phyloP scores from a whole-genome alignment of 2,888 invertebrate species.

The Ochropleura plecta region DNA sequence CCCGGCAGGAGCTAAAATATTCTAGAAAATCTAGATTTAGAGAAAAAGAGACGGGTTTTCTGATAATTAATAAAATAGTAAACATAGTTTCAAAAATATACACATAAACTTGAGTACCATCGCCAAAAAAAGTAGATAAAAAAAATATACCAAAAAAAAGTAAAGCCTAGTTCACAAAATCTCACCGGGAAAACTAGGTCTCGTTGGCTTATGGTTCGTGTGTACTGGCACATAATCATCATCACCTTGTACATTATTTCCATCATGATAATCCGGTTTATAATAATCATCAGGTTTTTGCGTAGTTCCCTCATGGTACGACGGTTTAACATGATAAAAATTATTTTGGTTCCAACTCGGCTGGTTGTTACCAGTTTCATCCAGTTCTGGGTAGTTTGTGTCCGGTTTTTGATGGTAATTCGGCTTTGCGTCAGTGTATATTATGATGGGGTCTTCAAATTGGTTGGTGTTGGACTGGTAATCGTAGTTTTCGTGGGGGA shows the following conservation, averaged over 20 bases:
- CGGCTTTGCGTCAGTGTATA: slow-evolving; percentile 88
- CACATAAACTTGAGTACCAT: slow-evolving; percentile 66
- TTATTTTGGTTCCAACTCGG: slow-evolving; percentile 78
- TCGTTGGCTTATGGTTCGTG: slow-evolving; percentile 80
- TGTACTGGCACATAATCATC: slow-evolving; percentile 88
- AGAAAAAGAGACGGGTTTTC: neutral
- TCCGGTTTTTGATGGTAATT: slow-evolving; percentile 69
- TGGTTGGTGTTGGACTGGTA: slow-evolving; percentile 85
- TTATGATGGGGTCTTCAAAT: slow-evolving; percentile 87
- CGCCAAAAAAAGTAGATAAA: slow-evolving; percentile 57
- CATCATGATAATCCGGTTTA: slow-evolving; percentile 74
- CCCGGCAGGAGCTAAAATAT: neutral
- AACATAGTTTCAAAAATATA: neutral
- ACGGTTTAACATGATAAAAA: slow-evolving; percentile 88
- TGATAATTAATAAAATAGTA: neutral
- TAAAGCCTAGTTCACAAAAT: slow-evolving; percentile 65
- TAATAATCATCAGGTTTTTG: slow-evolving; percentile 78
- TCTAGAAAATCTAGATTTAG: neutral
- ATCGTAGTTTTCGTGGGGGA: slow-evolving; percentile 87
- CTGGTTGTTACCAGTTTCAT: slow-evolving; percentile 68
- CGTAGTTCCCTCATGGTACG: slow-evolving; percentile 86
- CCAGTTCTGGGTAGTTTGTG: slow-evolving; percentile 74
- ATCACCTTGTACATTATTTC: slow-evolving; percentile 74
- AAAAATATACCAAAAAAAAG: slow-evolving; percentile 43
- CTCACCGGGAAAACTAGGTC: slow-evolving; percentile 88